A percentile compares a stretch with the other conserved stretches of the same genome.
Evolutionary conservation across 2,888 invertebrate species (phyloP).

Genomic region (Oligia latruncula): DNA sequence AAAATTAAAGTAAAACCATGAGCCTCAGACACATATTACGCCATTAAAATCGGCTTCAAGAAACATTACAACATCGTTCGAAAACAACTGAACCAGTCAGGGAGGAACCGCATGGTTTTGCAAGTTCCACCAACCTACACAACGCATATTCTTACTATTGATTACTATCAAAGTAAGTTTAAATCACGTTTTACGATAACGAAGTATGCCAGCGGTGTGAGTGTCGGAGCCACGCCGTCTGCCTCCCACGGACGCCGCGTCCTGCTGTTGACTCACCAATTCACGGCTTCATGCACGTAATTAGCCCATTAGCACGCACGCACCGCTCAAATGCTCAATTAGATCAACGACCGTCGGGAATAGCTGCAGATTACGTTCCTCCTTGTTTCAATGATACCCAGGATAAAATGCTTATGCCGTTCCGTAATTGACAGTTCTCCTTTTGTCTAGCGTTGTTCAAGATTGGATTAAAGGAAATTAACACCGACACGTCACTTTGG

Average conservation of each 20-base stretch:
- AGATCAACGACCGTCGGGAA: conserved; percentile 86
- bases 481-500: conserved; percentile 50
- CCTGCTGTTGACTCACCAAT: conserved; percentile 88
- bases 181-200: conserved; percentile 70
- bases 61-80: conserved; percentile 20
- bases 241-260: conserved; percentile 86
- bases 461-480: conserved; percentile 63
- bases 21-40: not conserved
- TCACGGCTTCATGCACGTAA: conserved; percentile 85
- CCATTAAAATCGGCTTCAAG: conserved; percentile 23
- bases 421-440: conserved; percentile 76
- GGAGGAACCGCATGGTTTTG: conserved; percentile 9
- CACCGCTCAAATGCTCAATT: conserved; percentile 89
- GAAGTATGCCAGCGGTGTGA: conserved; percentile 75
- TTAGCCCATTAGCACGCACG: conserved; percentile 89
- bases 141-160: conserved; percentile 51
- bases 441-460: conserved; percentile 65
- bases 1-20: not conserved
- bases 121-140: conserved; percentile 17
- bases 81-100: conserved; percentile 13
- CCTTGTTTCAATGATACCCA: conserved; percentile 78
- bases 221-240: conserved; percentile 89
- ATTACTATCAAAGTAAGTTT: conserved; percentile 61
- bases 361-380: conserved; percentile 83
- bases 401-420: conserved; percentile 71